Conservation (phyloP, 2,888 invertebrate genomes). For the Drosophila barbarae region DNA sequence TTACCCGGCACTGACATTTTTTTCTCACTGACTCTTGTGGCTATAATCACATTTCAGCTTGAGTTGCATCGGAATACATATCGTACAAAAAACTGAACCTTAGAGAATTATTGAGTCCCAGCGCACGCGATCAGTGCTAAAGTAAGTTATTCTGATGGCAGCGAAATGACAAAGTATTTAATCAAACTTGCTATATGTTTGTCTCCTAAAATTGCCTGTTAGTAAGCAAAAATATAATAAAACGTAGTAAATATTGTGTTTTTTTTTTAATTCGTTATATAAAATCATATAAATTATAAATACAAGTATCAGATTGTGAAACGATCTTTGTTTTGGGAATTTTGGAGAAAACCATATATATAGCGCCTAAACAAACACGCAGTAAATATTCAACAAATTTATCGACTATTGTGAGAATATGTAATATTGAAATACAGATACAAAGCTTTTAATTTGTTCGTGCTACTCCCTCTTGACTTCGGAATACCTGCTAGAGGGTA, state of each 20-base stretch:
- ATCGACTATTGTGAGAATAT: slow-evolving; percentile 1
- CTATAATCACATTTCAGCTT: slow-evolving; percentile 18
- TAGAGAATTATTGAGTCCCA: background rate
- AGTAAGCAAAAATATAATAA: background rate
- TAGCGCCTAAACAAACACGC: background rate
- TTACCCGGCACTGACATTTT: slow-evolving; percentile 17
- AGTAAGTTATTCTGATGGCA: slow-evolving; percentile 12
- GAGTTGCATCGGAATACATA: slow-evolving; percentile 25
- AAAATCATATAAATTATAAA: background rate
- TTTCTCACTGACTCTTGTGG: background rate
- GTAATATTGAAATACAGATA: slow-evolving; percentile 10
- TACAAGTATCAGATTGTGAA: background rate
- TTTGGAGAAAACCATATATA: background rate
- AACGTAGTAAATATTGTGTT: no score
- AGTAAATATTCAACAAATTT: background rate
- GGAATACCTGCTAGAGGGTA: background rate
- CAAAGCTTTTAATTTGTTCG: slow-evolving; percentile 3
- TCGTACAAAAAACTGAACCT: slow-evolving; percentile 8
- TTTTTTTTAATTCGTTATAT: no score
- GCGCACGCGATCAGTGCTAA: background rate
- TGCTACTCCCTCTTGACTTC: slow-evolving; percentile 14
- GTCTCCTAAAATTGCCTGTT: background rate
- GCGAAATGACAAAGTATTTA: slow-evolving; percentile 1
- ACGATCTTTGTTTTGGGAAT: background rate
- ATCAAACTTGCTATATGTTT: slow-evolving; percentile 1